Evolutionary conservation across 1,140 invertebrate genomes (phyloP), one percentile per base, ranked within the genome.

Genomic region (Callitettix versicolor): DNA sequence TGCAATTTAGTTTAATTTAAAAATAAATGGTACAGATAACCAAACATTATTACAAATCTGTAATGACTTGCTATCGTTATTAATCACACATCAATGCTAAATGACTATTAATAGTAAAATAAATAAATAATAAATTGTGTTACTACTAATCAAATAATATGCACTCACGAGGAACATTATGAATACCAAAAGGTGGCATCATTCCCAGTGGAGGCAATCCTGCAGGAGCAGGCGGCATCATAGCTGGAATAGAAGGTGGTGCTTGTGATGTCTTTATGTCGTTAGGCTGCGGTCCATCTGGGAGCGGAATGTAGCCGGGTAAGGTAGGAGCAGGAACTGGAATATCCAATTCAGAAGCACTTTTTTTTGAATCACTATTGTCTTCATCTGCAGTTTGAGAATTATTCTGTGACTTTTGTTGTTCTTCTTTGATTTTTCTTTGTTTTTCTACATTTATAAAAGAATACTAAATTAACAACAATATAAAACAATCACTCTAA

Each of bases 111-210:
- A 9, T 36, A 7, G 15, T 33, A 49, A 4, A 59, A 34, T 46
- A 56, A 38, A 43, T 48, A 50, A 53, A 48, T 53, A 3, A 51
- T 46, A 11, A 48, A 47, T 47, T 36, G 43, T 2, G 33, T n/a
- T n/a, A n/a, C n/a, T n/a, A n/a, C n/a, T n/a, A n/a, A n/a, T n/a
- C n/a, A n/a, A n/a, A n/a, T n/a, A n/a, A n/a, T 24, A 15, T 58
- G 57, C 55, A 69, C 70, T 71, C 66, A 76, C 75, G 72, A 52
- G 73, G 72, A 55, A 74, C 72, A 53, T 68, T 70, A 14, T 71
- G 63, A 63, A 76, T 70, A 0, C 70, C 69, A 56, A 76, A 77
- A 26, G 73, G 73, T 43, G 73, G 72, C 56, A 73, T 69, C 68
- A 75, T 74, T 20, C 55, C 48, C 21, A 57, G 14, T n/a, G 57